Percentiles rank a stretch among this genome's conserved stretches.
Conservation (phyloP, 2,113 vertebrate genomes). For the Petrocephalus microphthalmus region DNA sequence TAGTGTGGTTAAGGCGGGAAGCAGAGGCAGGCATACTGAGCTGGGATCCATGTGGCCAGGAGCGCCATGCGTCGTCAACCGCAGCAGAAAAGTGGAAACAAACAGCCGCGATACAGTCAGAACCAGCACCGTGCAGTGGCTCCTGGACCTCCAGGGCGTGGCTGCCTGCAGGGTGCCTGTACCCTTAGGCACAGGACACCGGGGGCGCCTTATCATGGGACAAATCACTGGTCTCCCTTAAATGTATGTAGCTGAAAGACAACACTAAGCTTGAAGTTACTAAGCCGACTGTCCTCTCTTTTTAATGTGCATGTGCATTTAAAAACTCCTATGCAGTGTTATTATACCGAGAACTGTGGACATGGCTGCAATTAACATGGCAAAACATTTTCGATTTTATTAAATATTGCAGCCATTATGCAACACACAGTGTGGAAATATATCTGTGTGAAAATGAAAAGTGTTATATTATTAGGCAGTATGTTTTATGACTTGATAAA, state of each 20-base stretch:
- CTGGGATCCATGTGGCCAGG: constrained; percentile 83
- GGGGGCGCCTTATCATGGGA: neutral
- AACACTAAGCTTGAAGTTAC: neutral
- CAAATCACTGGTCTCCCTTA: neutral
- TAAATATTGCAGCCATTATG: neutral
- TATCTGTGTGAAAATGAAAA: neutral
- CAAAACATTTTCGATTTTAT: neutral
- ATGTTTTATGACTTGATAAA: neutral
- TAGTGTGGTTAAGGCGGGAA: neutral
- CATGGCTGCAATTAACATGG: neutral
- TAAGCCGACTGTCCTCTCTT: neutral
- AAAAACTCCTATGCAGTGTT: neutral
- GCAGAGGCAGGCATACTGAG: constrained; percentile 57
- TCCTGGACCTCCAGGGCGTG: constrained; percentile 50
- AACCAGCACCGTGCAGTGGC: constrained; percentile 74
- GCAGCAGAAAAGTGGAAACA: constrained; percentile 99
- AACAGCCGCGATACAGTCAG: constrained; percentile 90
- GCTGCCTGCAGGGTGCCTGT: neutral
- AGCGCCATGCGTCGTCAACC: constrained; percentile 98
- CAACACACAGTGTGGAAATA: neutral
- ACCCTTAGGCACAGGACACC: neutral
- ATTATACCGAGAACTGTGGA: neutral
- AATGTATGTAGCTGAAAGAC: neutral
- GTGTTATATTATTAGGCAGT: neutral
- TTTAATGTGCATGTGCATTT: neutral